Evolutionary conservation across 2,797 vertebrate species (phyloP).

Genomic region (Falco cherrug): DNA sequence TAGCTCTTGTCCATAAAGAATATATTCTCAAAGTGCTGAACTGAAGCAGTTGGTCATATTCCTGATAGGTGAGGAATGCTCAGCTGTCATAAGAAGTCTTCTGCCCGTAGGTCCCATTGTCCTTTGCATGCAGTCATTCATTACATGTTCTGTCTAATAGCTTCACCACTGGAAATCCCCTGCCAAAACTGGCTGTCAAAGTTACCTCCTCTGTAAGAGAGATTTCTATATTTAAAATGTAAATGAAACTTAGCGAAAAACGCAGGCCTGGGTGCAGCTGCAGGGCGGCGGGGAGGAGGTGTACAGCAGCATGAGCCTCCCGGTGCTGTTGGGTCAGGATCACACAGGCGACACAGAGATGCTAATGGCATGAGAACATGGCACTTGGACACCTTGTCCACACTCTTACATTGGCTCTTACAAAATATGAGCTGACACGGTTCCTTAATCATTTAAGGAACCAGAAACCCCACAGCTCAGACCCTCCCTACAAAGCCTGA

Average conservation of each 20-base stretch:
- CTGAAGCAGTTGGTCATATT: neutral
- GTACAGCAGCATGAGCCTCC: neutral
- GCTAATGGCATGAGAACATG: neutral
- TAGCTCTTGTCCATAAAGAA: neutral
- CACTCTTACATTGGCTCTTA: accelerated
- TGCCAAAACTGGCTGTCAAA: neutral
- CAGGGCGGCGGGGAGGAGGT: neutral
- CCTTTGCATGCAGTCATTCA: neutral
- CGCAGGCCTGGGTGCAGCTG: neutral
- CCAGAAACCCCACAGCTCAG: neutral
- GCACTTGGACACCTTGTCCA: neutral
- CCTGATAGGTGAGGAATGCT: neutral
- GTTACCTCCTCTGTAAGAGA: neutral
- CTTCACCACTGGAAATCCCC: neutral
- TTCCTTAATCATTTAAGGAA: neutral
- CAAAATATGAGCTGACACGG: neutral
- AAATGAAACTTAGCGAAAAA: neutral
- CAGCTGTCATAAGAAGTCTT: neutral
- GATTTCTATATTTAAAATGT: neutral
- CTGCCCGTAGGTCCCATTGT: neutral
- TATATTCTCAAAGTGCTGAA: neutral
- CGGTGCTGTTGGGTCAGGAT: neutral
- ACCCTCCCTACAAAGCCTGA: neutral
- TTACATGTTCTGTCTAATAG: neutral
- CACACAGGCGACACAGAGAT: neutral